These are phyloP conservation scores for Sphaeridia pumilis DNA, from an alignment of 2,888 invertebrate species.

Conservation along the genomic window DNA sequence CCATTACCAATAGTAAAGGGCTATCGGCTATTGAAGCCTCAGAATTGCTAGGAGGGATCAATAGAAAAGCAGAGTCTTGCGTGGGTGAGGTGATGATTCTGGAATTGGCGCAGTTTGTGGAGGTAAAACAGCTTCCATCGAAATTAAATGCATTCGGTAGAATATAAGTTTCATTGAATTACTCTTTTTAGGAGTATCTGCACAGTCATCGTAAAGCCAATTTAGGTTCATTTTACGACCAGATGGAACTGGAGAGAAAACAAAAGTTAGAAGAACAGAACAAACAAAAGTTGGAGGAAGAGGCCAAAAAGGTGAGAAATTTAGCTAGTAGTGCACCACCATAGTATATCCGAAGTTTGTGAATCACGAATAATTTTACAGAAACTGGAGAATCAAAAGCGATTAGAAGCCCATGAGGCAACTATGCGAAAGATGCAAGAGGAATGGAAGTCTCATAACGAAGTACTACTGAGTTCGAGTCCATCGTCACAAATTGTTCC, in stretches of 20 bases:
- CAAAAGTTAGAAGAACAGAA: conserved; percentile 51
- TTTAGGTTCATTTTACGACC: conserved; percentile 73
- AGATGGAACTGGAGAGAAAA: conserved; percentile 66
- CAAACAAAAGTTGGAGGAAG: conserved; percentile 47
- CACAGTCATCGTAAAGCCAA: conserved; percentile 69
- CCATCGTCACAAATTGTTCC: conserved; percentile 6
- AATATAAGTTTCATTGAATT: neutral
- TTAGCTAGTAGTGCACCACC: too few species aligned
- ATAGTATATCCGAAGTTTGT: too few species aligned
- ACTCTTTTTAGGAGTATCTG: conserved; percentile 52
- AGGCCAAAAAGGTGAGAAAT: conserved; percentile 54
- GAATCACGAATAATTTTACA: neutral
- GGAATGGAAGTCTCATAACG: conserved; percentile 22
- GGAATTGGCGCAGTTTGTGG: conserved; percentile 64
- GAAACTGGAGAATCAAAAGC: conserved; percentile 57
- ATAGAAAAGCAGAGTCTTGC: conserved; percentile 46
- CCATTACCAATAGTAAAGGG: conserved; percentile 63
- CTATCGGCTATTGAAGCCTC: conserved; percentile 58
- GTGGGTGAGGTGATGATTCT: conserved; percentile 78
- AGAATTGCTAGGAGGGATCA: conserved; percentile 51
- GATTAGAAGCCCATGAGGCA: conserved; percentile 63
- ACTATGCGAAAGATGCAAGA: conserved; percentile 48
- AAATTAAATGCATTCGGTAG: neutral
- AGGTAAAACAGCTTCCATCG: conserved; percentile 41
- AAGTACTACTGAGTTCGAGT: conserved; percentile 4